These are phyloP conservation scores for Sander lucioperca DNA, from an alignment of 2,113 vertebrate genomes.

Conservation along the genomic window DNA sequence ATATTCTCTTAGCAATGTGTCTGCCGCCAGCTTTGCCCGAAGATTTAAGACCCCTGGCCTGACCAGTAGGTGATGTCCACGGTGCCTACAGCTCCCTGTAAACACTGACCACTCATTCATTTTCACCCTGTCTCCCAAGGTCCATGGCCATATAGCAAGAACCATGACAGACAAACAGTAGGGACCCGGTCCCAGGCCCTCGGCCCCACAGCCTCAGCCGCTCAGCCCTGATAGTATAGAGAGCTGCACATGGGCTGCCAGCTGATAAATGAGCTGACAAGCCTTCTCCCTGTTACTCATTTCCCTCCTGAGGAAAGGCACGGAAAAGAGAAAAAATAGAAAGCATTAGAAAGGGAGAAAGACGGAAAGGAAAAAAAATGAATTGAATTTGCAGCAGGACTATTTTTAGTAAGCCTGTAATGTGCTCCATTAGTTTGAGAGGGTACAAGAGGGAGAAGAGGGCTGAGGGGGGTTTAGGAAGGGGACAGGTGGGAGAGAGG, in stretches of 20 bases:
- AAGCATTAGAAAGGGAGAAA: slow-evolving; percentile 57
- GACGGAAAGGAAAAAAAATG: slow-evolving; percentile 51
- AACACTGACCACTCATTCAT: slow-evolving; percentile 51
- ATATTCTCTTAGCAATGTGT: slow-evolving; percentile 17
- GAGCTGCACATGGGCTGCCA: slow-evolving; percentile 55
- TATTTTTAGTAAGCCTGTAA: slow-evolving; percentile 83
- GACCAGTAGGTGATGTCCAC: slow-evolving; percentile 33
- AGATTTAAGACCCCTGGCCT: slow-evolving; percentile 51
- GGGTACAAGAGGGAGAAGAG: slow-evolving; percentile 52
- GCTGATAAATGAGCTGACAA: slow-evolving; percentile 85
- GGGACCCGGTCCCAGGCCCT: slow-evolving; percentile 22
- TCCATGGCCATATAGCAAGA: slow-evolving; percentile 27
- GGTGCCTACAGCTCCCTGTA: slow-evolving; percentile 24
- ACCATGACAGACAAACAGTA: slow-evolving; percentile 41
- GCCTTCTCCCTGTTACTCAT: slow-evolving; percentile 67
- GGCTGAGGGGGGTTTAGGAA: slow-evolving; percentile 36
- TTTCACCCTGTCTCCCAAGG: slow-evolving; percentile 34
- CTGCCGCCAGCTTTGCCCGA: slow-evolving; percentile 31
- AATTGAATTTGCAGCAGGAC: slow-evolving; percentile 66
- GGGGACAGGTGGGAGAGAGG: slow-evolving; percentile 43
- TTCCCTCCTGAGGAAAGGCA: slow-evolving; percentile 70
- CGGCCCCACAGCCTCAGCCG: slow-evolving; percentile 55
- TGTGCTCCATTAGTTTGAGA: slow-evolving; percentile 79
- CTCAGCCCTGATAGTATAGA: slow-evolving; percentile 57
- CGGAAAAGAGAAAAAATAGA: slow-evolving; percentile 55